Evolutionary conservation across 2,113 vertebrate genomes (phyloP).

Genomic region (Tragelaphus scriptus): DNA sequence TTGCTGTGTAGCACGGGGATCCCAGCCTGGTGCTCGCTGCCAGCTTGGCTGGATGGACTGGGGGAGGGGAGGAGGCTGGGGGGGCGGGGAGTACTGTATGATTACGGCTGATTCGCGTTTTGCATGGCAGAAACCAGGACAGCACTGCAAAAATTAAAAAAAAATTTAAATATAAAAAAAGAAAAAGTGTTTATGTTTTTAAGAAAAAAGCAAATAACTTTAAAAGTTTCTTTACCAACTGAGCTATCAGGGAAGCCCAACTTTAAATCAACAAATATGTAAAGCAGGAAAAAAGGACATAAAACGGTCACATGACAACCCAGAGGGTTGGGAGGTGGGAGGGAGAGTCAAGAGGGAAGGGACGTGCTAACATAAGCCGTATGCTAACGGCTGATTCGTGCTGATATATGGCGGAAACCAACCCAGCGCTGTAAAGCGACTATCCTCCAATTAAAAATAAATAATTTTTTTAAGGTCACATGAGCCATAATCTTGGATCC

Average conservation of each 20-base stretch:
- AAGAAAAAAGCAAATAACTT: not conserved
- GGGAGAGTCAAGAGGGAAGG: not conserved
- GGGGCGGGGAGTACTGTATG: not conserved
- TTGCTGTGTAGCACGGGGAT: not conserved
- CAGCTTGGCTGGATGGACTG: not conserved
- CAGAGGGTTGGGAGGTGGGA: not conserved
- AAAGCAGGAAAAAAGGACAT: not conserved
- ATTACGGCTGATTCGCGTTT: not conserved
- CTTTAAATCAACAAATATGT: not conserved
- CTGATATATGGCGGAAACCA: not conserved
- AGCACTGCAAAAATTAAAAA: not conserved
- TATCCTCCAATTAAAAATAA: not conserved
- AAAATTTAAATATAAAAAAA: not conserved
- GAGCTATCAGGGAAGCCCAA: not conserved
- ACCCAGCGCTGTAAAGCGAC: not conserved
- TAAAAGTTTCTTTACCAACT: not conserved
- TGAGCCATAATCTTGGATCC: not conserved
- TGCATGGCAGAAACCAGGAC: not conserved
- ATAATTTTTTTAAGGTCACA: not conserved
- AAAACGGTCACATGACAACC: not conserved
- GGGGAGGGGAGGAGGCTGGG: not conserved
- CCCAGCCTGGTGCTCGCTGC: rapidly evolving
- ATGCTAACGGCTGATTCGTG: not conserved
- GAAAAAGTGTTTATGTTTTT: not conserved
- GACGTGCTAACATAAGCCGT: no score